Percentiles rank a stretch among this genome's conserved stretches.
Evolutionary conservation across 1,140 invertebrate species (phyloP).

Genomic region (Nymphalis io): DNA sequence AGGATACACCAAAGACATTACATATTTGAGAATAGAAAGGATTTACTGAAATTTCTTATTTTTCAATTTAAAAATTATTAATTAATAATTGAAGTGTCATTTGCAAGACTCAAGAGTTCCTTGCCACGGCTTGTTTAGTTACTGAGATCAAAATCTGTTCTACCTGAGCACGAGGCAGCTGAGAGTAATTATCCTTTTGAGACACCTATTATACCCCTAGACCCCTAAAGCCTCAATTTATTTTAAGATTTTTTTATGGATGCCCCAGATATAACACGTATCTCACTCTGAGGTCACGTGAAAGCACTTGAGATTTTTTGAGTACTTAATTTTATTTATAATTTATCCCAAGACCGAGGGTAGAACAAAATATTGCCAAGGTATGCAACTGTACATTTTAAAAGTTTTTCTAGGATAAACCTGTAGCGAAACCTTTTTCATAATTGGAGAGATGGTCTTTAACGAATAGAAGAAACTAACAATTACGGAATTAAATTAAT

Average conservation of each 20-base stretch:
- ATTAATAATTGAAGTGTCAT: neutral
- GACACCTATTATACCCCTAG: neutral
- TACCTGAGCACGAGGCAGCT: neutral
- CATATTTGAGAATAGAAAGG: too few relatives aligned
- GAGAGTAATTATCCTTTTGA: conserved; percentile 2
- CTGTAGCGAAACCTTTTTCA: too few relatives aligned
- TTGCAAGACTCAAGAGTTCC: neutral
- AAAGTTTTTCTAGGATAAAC: too few relatives aligned
- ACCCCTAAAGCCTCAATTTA: neutral
- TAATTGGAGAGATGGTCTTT: too few relatives aligned
- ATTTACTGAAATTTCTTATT: too few relatives aligned
- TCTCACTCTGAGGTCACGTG: neutral
- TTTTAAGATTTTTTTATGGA: neutral
- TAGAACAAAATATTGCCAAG: too few relatives aligned
- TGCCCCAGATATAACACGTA: neutral
- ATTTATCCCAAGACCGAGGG: too few relatives aligned
- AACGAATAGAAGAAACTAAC: too few relatives aligned
- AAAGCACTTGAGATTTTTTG: neutral
- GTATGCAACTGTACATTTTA: too few relatives aligned
- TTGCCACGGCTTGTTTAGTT: neutral
- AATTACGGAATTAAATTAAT: too few relatives aligned
- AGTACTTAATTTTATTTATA: conserved; percentile 1
- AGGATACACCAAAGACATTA: too few relatives aligned
- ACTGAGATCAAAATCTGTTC: conserved; percentile 2
- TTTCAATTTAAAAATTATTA: too few relatives aligned